Evolutionary conservation across 2,113 vertebrate genomes (phyloP).

Genomic region (Semicossyphus pulcher): DNA sequence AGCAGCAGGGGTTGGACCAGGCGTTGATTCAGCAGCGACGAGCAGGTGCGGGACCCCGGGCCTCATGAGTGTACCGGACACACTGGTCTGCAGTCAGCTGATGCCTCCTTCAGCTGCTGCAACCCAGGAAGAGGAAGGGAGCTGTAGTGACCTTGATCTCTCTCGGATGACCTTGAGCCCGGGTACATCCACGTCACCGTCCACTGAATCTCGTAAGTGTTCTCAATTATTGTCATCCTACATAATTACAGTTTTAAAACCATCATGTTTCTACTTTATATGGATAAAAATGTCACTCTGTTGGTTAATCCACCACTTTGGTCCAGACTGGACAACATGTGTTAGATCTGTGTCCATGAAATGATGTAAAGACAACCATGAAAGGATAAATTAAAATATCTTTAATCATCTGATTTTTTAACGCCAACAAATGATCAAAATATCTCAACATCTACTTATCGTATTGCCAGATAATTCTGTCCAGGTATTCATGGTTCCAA

Average conservation of each 20-base stretch:
- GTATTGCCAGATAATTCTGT: no score
- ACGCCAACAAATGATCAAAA: no score
- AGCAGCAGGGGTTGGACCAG: conserved; percentile 42
- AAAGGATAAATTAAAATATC: no score
- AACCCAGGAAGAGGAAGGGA: conserved; percentile 91
- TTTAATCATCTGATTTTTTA: no score
- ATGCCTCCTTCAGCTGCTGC: conserved; percentile 85
- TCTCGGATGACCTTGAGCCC: conserved; percentile 97
- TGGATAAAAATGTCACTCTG: not conserved
- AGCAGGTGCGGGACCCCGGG: conserved; percentile 77
- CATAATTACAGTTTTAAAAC: not conserved
- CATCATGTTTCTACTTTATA: not conserved
- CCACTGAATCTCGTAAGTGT: conserved; percentile 93
- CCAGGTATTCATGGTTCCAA: no score
- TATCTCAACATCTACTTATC: no score
- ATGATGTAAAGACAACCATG: not conserved
- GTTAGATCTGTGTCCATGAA: not conserved
- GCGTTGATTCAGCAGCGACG: conserved; percentile 47
- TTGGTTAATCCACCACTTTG: not conserved
- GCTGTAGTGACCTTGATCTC: conserved; percentile 95
- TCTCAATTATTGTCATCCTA: conserved; percentile 11
- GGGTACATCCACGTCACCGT: conserved; percentile 92
- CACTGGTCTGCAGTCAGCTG: conserved; percentile 92
- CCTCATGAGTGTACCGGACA: conserved; percentile 83
- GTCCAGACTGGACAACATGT: conserved; percentile 2